Evolutionary conservation across 53 echinoderm and acorn worm genomes (phyloP).

Genomic region (Hippasteria phrygiana): DNA sequence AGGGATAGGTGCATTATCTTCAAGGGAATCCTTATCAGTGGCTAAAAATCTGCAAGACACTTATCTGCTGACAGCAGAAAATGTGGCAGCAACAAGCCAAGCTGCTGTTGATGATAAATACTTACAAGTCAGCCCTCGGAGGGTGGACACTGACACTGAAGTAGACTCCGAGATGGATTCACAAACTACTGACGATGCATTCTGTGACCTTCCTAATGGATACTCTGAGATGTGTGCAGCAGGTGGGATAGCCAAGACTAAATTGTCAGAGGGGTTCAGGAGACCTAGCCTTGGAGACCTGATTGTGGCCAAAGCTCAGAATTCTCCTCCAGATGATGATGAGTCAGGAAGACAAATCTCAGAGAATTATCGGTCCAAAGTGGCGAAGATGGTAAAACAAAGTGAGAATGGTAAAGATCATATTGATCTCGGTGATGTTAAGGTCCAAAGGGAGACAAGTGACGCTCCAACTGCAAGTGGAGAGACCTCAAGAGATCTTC

Average conservation of each 20-base stretch:
- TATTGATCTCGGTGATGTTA: neutral
- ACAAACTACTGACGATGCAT: slow-evolving; percentile 42
- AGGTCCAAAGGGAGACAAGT: neutral
- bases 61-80: neutral
- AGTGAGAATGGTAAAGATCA: neutral
- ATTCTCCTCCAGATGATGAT: slow-evolving; percentile 52
- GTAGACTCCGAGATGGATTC: slow-evolving; percentile 54
- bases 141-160: slow-evolving; percentile 41
- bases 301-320: slow-evolving; percentile 73
- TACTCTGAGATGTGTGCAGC: neutral
- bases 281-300: slow-evolving; percentile 80
- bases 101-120: slow-evolving; percentile 48
- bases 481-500: neutral
- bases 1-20: neutral
- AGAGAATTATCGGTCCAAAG: neutral
- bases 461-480: neutral
- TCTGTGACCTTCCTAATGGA: slow-evolving; percentile 33
- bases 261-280: slow-evolving; percentile 33
- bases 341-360: neutral
- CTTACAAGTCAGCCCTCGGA: slow-evolving; percentile 19
- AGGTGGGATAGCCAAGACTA: slow-evolving; percentile 30
- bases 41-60: neutral
- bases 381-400: neutral
- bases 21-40: neutral
- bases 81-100: neutral